Conservation (phyloP, 2,113 vertebrate species). For the Chroicocephalus ridibundus region DNA sequence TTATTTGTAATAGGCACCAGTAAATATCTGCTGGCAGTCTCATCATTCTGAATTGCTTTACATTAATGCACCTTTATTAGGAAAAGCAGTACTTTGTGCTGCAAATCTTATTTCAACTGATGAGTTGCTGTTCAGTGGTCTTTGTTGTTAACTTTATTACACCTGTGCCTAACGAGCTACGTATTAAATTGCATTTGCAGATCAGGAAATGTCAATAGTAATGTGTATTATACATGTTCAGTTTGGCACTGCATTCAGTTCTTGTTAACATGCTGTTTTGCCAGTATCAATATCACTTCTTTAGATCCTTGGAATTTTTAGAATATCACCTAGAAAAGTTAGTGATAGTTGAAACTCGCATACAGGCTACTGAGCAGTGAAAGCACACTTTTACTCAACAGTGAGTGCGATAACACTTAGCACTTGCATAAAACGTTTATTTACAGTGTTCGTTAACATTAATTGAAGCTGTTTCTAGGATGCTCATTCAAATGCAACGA, state of each 20-base stretch:
- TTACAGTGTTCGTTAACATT: background rate
- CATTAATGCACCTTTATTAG: background rate
- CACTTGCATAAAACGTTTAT: background rate
- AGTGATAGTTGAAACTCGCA: background rate
- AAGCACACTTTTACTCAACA: background rate
- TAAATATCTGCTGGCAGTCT: background rate
- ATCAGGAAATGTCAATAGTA: background rate
- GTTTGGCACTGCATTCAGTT: background rate
- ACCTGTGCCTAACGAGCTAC: background rate
- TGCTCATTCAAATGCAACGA: background rate
- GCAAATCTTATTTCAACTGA: background rate
- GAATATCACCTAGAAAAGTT: background rate
- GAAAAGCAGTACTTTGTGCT: background rate
- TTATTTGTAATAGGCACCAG: background rate
- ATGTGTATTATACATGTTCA: background rate
- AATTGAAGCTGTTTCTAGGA: background rate
- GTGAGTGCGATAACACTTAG: background rate
- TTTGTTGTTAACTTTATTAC: background rate
- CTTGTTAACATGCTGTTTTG: background rate
- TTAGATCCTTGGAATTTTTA: background rate
- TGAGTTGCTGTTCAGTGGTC: background rate
- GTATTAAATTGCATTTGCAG: background rate
- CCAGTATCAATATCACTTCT: background rate
- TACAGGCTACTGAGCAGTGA: background rate
- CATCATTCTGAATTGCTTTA: background rate